These are phyloP conservation scores for Galerucella nymphaeae DNA, from an alignment of 2,888 invertebrate genomes.

Conservation along the genomic window DNA sequence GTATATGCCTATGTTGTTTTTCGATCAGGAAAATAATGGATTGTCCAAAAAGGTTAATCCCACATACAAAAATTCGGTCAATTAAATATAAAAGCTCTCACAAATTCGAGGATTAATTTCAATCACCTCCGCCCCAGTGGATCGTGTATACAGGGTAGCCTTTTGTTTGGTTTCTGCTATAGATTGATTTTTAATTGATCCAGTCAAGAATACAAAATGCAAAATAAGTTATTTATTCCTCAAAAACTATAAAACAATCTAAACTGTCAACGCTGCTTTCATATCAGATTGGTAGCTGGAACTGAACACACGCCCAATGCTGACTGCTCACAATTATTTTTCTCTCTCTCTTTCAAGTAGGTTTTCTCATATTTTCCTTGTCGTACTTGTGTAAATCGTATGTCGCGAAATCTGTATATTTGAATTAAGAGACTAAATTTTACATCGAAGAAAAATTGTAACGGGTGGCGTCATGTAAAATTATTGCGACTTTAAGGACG, in stretches of 20 bases:
- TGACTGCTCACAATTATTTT: no score
- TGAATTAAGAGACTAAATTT: background rate
- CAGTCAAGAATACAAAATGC: no score
- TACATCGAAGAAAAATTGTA: background rate
- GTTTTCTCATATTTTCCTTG: no score
- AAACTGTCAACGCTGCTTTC: no score
- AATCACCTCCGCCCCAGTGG: conserved; percentile 31
- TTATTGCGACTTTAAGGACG: background rate
- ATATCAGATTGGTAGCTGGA: no score
- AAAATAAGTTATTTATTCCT: no score
- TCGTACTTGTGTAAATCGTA: no score
- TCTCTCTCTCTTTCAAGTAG: no score
- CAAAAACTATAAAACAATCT: no score
- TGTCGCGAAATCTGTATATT: no score
- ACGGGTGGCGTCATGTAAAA: background rate
- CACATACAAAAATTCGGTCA: conserved; percentile 36
- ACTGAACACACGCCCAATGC: no score
- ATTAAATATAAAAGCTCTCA: conserved; percentile 34
- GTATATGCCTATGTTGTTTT: conserved; percentile 29
- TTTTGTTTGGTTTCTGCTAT: background rate
- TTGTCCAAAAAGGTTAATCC: conserved; percentile 34
- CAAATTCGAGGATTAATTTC: conserved; percentile 36
- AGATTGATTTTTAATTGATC: conserved; percentile 1
- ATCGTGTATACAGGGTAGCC: conserved; percentile 30
- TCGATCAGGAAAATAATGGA: conserved; percentile 32